Evolutionary conservation across 2,888 invertebrate genomes (phyloP), one percentile per base, ranked within the genome.

Genomic region (Diloba caeruleocephala): DNA sequence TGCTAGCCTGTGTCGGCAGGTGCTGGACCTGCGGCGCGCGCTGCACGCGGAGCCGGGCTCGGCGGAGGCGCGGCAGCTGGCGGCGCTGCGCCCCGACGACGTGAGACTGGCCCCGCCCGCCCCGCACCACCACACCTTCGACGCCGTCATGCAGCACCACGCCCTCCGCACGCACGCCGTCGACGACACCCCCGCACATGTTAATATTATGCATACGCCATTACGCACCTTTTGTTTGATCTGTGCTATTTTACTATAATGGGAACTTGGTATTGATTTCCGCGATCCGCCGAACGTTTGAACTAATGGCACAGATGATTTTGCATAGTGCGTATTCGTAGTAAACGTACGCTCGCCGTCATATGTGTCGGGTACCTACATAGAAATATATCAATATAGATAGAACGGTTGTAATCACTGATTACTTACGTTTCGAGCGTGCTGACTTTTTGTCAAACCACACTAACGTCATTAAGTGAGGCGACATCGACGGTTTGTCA

Each of bases 21-120:
- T 96, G 94, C 95, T 96, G 95, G 96, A 96, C 94, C 94, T 96
- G 88, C 95, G 96, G 93, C 95, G 96, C 89, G 96, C 96, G 85
- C 95, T 96, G 90, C 96, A 96, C 93, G 96, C 96, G 74, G 96
- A 95, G 90, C 95, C 95, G 43, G 94, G 94, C 62, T 92, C 93
- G 70, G 92, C 93, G 79, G 93, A 93, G 87, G 93, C 89, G 88
- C 92, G 88, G 89, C 94, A 87, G 87, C 92, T 89, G 94, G 94
- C 89, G 73, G 84, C 87, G 77, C 88, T 91, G 88, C 88, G 93
- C 82, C 89, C 86, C 74, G 93, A 88, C 79, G 93, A 89, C 93
- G 94, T 91, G 94, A 94, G 89, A 90, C 93, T 84, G 88, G 92
- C 86, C 89, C 78, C 78, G 80, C 82, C 83, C 77, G 87, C 89